A percentile compares a stretch with the other conserved stretches of the same genome.
phyloP scores from a whole-genome alignment of 2,888 invertebrate genomes.

The Leptinotarsa tumamoca region DNA sequence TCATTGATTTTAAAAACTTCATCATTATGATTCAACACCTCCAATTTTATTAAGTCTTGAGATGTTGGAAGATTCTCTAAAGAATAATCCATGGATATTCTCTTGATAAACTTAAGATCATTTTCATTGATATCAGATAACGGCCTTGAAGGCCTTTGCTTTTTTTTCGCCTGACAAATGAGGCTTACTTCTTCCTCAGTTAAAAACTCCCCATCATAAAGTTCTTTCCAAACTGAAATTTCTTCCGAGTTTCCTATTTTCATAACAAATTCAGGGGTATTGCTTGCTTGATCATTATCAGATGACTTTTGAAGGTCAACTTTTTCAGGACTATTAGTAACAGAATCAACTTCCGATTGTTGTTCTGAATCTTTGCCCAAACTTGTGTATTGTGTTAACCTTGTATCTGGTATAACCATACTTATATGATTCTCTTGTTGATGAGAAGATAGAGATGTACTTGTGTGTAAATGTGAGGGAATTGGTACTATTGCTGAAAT shows the following conservation, averaged over 20 bases:
- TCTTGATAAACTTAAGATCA: constrained; percentile 54
- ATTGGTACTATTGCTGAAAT: no score
- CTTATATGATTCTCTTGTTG: no score
- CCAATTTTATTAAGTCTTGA: no score
- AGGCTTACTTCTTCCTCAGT: constrained; percentile 46
- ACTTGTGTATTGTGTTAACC: no score
- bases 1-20: no score
- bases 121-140: constrained; percentile 57
- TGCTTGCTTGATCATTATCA: neutral
- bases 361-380: no score
- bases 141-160: constrained; percentile 45
- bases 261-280: neutral
- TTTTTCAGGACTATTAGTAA: neutral
- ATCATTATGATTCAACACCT: no score
- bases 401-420: no score
- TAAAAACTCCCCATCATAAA: constrained; percentile 6
- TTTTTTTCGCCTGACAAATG: constrained; percentile 32
- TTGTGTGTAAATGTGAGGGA: no score
- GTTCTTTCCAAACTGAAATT: neutral
- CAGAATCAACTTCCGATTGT: no score
- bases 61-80: constrained; percentile 19
- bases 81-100: constrained; percentile 48
- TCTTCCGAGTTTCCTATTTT: neutral
- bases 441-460: no score
- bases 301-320: neutral